Percentiles rank a stretch among this genome's conserved stretches.
phyloP scores from a whole-genome alignment of 2,888 invertebrate species.

The Habrosyne pyritoides region DNA sequence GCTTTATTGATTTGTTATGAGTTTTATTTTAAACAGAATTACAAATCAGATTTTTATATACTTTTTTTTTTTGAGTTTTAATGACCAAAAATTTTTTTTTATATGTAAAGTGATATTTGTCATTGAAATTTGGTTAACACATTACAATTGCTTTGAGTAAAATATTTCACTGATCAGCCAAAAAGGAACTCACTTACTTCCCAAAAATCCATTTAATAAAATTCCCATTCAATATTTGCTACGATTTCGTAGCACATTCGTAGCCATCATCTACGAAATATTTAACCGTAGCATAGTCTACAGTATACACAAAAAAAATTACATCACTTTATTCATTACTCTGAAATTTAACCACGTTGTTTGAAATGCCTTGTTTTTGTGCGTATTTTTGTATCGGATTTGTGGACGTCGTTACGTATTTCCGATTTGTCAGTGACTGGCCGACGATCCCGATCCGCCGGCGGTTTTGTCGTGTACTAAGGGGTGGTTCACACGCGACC shows the following conservation, averaged over 20 bases:
- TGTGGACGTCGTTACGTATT: constrained; percentile 46
- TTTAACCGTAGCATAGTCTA: background rate
- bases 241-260: constrained; percentile 11
- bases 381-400: constrained; percentile 10
- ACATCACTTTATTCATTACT: background rate
- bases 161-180: background rate
- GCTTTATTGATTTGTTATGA: no score
- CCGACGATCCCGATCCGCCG: constrained; percentile 39
- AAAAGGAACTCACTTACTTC: background rate
- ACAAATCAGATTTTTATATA: no score
- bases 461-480: constrained; percentile 64
- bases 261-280: constrained; percentile 7
- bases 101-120: no score
- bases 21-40: no score
- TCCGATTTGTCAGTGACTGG: constrained; percentile 58
- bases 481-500: constrained; percentile 53
- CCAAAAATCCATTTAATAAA: constrained; percentile 4
- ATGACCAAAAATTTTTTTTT: no score
- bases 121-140: no score
- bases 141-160: no score
- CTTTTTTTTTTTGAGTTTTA: no score
- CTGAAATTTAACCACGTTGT: background rate
- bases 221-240: constrained; percentile 7
- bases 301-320: background rate
- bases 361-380: background rate